These are phyloP conservation scores for Hyles lineata DNA, from an alignment of 2,888 invertebrate genomes.

Conservation along the genomic window DNA sequence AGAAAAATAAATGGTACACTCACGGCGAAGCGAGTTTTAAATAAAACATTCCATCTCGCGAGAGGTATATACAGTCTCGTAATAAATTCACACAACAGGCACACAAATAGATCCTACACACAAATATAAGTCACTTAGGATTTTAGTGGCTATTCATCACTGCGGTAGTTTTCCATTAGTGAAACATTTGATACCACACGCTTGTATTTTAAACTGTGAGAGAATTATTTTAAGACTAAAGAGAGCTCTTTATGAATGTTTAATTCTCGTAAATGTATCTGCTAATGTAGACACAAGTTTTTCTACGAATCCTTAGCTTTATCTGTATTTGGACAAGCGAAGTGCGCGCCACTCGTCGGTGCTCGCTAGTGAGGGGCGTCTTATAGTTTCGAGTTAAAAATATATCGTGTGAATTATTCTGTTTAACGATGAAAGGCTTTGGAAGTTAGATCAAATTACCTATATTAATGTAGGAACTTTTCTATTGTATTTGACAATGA, in stretches of 20 bases:
- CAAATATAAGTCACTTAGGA: no score
- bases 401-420: no score
- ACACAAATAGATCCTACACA: no score
- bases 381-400: background rate
- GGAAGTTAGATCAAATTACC: no score
- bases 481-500: no score
- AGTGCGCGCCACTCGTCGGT: background rate
- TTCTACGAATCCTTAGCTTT: background rate
- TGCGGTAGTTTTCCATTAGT: background rate
- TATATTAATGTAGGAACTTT: no score
- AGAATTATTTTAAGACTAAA: background rate
- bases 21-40: no score
- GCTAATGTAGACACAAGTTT: slow-evolving; percentile 5
- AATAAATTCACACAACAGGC: no score
- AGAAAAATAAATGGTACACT: no score
- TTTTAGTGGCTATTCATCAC: background rate
- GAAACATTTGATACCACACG: background rate
- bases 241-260: background rate
- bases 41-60: no score
- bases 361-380: background rate
- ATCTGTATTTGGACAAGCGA: slow-evolving; percentile 3
- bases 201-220: background rate
- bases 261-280: slow-evolving; percentile 12
- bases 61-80: no score
- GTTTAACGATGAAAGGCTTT: no score